Evolutionary conservation across 2,888 invertebrate species (phyloP).

Genomic region (Cantharis lateralis): DNA sequence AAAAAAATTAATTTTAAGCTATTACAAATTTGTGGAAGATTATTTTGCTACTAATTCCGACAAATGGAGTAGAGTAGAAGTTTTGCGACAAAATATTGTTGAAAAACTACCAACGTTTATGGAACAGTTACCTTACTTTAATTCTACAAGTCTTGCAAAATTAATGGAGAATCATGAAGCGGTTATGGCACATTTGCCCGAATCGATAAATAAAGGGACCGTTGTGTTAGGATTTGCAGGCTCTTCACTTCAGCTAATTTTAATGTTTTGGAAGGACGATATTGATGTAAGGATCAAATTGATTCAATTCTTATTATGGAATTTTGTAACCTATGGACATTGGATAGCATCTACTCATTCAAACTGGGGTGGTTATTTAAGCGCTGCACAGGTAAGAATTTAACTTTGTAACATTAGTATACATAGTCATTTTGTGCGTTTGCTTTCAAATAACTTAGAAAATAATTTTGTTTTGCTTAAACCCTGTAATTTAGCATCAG

Average conservation of each 20-base stretch:
- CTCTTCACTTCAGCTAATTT: constrained; percentile 36
- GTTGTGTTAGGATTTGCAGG: constrained; percentile 32
- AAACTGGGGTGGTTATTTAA: background rate
- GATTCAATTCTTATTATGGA: constrained; percentile 3
- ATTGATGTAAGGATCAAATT: background rate
- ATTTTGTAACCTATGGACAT: background rate
- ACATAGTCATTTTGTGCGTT: too few relatives aligned
- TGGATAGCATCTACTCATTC: background rate
- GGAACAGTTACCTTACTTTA: background rate
- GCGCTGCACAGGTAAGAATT: constrained; percentile 1
- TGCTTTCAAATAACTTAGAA: too few relatives aligned
- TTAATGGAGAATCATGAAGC: background rate
- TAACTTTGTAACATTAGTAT: background rate
- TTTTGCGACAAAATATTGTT: background rate
- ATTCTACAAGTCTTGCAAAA: background rate
- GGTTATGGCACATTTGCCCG: constrained; percentile 4
- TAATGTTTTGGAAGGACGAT: background rate
- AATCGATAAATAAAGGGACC: constrained; percentile 23
- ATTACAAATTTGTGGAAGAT: background rate
- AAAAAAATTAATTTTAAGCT: background rate
- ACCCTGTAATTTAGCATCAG: too few relatives aligned
- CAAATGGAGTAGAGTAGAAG: background rate
- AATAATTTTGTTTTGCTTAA: too few relatives aligned
- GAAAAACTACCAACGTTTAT: background rate
- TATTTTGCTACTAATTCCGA: background rate